phyloP scores from a whole-genome alignment of 1,140 invertebrate species.

The Antheraea pernyi region DNA sequence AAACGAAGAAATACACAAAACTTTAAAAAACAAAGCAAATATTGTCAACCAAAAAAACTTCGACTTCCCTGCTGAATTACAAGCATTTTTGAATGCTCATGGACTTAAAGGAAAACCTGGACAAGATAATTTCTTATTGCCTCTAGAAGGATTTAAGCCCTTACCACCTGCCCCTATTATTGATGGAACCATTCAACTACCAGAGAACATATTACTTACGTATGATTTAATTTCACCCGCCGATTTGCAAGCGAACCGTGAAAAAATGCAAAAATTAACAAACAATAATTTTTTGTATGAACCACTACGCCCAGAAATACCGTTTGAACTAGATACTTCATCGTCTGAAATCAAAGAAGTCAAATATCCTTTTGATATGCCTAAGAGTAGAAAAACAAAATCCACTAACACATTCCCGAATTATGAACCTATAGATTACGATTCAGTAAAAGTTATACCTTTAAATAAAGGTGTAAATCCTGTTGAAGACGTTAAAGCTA shows the following conservation, averaged over 20 bases:
- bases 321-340: constrained; percentile 64
- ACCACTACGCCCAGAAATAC: constrained; percentile 53
- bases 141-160: constrained; percentile 68
- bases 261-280: constrained; percentile 31
- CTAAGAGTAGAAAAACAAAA: constrained; percentile 55
- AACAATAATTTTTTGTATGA: constrained; percentile 58
- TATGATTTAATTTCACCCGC: constrained; percentile 62
- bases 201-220: constrained; percentile 65
- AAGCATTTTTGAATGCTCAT: constrained; percentile 64
- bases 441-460: constrained; percentile 69
- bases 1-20: constrained; percentile 36
- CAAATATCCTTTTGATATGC: constrained; percentile 57
- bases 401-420: constrained; percentile 36
- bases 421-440: constrained; percentile 66
- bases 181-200: constrained; percentile 61
- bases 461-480: constrained; percentile 57
- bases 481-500: constrained; percentile 48
- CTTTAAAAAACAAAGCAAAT: constrained; percentile 39
- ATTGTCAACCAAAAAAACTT: constrained; percentile 38
- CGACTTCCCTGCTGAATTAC: constrained; percentile 58
- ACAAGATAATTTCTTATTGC: constrained; percentile 62
- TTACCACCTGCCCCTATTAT: constrained; percentile 62
- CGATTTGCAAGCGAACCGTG: constrained; percentile 34
- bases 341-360: constrained; percentile 55
- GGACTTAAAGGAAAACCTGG: constrained; percentile 59